These are phyloP conservation scores for Melanerpes aurifrons DNA, from an alignment of 2,113 vertebrate genomes.

Conservation along the genomic window DNA sequence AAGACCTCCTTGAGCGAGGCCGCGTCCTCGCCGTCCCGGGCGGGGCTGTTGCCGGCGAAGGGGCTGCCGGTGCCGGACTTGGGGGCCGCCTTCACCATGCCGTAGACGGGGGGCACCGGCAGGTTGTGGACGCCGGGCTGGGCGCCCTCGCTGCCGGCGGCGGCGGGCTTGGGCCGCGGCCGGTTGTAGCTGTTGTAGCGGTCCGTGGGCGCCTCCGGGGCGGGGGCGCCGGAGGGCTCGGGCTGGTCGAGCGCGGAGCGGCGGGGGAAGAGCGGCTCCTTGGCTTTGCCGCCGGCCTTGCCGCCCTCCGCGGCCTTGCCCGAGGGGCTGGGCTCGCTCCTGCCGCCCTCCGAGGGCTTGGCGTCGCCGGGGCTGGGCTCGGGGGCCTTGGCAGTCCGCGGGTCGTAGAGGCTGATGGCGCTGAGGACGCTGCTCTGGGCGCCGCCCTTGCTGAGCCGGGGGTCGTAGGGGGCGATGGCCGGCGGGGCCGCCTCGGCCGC, in stretches of 20 bases:
- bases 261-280: slow-evolving; percentile 86
- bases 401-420: slow-evolving; percentile 91
- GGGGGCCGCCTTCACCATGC: slow-evolving; percentile 78
- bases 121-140: slow-evolving; percentile 86
- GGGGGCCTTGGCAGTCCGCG: slow-evolving; percentile 79
- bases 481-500: slow-evolving; percentile 21
- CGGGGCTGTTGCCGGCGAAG: slow-evolving; percentile 87
- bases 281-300: slow-evolving; percentile 74
- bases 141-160: neutral
- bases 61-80: slow-evolving; percentile 86
- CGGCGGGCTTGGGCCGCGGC: slow-evolving; percentile 81
- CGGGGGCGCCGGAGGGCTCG: slow-evolving; percentile 4
- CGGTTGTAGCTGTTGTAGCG: slow-evolving; percentile 95
- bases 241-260: slow-evolving; percentile 90
- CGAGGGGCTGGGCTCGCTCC: neutral
- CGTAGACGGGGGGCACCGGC: slow-evolving; percentile 87
- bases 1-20: slow-evolving; percentile 95
- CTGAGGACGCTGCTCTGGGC: slow-evolving; percentile 89
- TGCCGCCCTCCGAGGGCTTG: slow-evolving; percentile 57
- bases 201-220: slow-evolving; percentile 72
- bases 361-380: slow-evolving; percentile 6
- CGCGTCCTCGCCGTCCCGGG: slow-evolving; percentile 82
- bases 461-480: slow-evolving; percentile 89
- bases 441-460: slow-evolving; percentile 76
- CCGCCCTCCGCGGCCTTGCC: neutral